Evolutionary conservation across 2,113 vertebrate genomes (phyloP).

Genomic region (Emydura subglobosa): DNA sequence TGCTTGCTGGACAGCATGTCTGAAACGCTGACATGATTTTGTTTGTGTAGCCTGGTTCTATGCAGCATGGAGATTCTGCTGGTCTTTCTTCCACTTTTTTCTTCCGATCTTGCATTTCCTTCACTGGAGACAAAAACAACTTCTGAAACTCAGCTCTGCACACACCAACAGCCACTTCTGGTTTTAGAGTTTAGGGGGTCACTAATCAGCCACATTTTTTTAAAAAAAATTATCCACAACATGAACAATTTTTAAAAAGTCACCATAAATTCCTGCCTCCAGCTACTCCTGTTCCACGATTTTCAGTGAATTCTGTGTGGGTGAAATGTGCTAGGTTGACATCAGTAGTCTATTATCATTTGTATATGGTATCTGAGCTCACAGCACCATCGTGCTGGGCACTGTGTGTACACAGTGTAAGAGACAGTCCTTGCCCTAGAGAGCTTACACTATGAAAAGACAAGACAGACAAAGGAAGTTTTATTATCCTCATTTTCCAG

Average conservation of each 20-base stretch:
- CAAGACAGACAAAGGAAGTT: not conserved
- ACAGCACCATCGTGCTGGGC: not conserved
- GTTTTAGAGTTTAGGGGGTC: not conserved
- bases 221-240: not conserved
- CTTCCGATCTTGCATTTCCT: not conserved
- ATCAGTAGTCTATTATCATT: not conserved
- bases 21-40: not conserved
- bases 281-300: not conserved
- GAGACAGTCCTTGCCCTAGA: not conserved
- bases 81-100: not conserved
- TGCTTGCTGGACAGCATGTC: not conserved
- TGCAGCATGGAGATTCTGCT: not conserved
- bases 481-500: not conserved
- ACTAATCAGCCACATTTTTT: rapidly evolving
- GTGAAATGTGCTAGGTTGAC: not conserved
- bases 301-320: not conserved
- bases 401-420: not conserved
- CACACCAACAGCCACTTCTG: rapidly evolving
- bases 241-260: not conserved
- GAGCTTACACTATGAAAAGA: not conserved
- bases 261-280: not conserved
- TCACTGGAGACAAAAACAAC: not conserved
- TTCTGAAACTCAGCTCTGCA: not conserved
- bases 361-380: not conserved
- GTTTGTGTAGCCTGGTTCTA: not conserved